Evolutionary conservation across 2,797 vertebrate genomes (phyloP).

Genomic region (Erithacus rubecula): DNA sequence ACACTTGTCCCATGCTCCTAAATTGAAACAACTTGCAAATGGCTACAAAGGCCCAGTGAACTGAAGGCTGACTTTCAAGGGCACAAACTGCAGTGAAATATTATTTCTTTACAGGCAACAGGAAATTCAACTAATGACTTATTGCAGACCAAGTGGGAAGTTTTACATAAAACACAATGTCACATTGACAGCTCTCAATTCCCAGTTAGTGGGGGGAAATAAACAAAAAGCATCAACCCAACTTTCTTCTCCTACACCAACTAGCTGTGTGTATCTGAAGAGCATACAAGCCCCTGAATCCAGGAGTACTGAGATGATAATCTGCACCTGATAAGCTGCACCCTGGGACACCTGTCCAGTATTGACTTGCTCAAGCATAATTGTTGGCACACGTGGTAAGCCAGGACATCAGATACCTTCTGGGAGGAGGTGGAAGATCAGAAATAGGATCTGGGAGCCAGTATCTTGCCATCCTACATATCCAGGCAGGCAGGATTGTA

Average conservation of each 20-base stretch:
- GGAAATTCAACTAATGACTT: neutral
- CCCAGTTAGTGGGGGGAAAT: neutral
- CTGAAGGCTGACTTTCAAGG: neutral
- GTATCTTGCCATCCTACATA: neutral
- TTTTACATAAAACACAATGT: neutral
- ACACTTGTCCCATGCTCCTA: neutral
- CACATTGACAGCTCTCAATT: neutral
- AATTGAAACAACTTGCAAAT: neutral
- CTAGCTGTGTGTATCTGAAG: neutral
- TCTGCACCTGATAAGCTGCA: neutral
- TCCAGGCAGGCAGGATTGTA: neutral
- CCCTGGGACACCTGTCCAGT: constrained; percentile 8
- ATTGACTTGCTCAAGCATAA: constrained; percentile 17
- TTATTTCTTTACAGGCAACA: neutral
- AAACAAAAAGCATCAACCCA: neutral
- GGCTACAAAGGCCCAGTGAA: neutral
- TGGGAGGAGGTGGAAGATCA: constrained; percentile 32
- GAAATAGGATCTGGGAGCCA: constrained; percentile 30
- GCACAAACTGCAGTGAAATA: neutral
- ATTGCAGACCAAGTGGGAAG: neutral
- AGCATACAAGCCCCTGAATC: neutral
- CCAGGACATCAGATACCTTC: constrained; percentile 35
- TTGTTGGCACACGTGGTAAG: neutral
- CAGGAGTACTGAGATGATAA: neutral
- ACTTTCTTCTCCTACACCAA: neutral